Evolutionary conservation across 2,113 vertebrate genomes (phyloP).

Genomic region (Nothocercus nigrocapillus): DNA sequence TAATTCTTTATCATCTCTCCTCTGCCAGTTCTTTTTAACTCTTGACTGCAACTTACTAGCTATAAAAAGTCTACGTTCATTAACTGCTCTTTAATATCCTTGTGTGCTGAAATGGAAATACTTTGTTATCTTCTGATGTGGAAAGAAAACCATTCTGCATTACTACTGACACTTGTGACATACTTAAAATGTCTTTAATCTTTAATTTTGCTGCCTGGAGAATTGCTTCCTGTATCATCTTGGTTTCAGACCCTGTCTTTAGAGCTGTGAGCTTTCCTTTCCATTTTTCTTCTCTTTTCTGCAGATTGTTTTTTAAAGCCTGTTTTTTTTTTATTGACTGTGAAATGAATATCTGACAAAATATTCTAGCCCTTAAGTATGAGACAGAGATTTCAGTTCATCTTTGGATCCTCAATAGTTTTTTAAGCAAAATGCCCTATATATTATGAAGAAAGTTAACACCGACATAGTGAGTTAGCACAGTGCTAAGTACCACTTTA

Average conservation of each 20-base stretch:
- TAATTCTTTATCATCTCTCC: background rate
- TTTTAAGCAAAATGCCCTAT: background rate
- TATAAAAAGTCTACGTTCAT: background rate
- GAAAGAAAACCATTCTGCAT: background rate
- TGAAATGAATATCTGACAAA: background rate
- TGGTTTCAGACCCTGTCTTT: background rate
- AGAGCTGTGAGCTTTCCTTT: background rate
- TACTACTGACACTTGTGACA: background rate
- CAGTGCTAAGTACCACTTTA: background rate
- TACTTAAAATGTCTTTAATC: background rate
- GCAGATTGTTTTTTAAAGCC: background rate
- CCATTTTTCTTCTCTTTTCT: background rate
- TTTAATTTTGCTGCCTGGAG: background rate
- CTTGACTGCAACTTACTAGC: background rate
- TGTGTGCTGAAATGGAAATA: background rate
- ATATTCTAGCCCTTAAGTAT: background rate
- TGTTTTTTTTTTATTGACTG: background rate
- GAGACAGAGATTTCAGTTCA: background rate
- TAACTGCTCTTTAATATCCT: background rate
- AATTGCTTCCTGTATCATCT: background rate
- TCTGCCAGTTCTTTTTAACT: background rate
- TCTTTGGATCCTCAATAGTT: background rate
- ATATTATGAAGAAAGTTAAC: background rate
- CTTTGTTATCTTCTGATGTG: conserved; percentile 19
- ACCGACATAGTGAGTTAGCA: background rate